Evolutionary conservation across 2,797 vertebrate species (phyloP).

Genomic region (Avahi laniger): DNA sequence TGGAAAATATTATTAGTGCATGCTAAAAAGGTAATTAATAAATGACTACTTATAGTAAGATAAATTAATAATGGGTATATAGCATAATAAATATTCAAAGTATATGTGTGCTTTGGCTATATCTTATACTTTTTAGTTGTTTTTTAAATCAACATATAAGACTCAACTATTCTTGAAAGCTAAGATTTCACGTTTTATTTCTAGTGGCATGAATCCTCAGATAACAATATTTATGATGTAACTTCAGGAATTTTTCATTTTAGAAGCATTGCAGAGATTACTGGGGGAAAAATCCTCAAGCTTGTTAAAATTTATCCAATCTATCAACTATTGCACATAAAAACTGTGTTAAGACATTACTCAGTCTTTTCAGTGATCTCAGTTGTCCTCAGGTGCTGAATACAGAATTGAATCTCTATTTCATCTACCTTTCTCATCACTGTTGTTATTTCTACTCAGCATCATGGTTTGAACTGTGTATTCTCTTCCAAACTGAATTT

Average conservation of each 20-base stretch:
- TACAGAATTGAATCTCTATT: background rate
- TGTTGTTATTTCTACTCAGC: background rate
- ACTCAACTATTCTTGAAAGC: background rate
- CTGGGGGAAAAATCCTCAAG: background rate
- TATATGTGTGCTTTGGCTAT: background rate
- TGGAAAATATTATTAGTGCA: background rate
- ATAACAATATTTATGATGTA: background rate
- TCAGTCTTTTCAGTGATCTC: background rate
- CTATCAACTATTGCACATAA: background rate
- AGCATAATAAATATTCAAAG: background rate
- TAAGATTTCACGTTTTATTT: slow-evolving; percentile 2
- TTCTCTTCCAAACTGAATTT: slow-evolving; percentile 39
- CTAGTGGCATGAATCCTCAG: background rate
- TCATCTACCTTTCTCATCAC: background rate
- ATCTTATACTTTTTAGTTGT: background rate
- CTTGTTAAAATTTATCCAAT: background rate
- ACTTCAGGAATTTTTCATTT: slow-evolving; percentile 15
- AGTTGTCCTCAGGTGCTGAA: background rate
- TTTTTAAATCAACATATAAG: background rate
- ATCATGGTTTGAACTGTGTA: slow-evolving; percentile 33
- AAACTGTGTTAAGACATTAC: background rate
- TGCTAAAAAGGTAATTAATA: background rate
- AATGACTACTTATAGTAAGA: background rate
- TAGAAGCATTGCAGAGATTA: background rate
- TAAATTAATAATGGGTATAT: background rate